Evolutionary conservation across 1,140 invertebrate genomes (phyloP), one percentile per base, ranked within the genome.

Genomic region (Diachasma alloeum): DNA sequence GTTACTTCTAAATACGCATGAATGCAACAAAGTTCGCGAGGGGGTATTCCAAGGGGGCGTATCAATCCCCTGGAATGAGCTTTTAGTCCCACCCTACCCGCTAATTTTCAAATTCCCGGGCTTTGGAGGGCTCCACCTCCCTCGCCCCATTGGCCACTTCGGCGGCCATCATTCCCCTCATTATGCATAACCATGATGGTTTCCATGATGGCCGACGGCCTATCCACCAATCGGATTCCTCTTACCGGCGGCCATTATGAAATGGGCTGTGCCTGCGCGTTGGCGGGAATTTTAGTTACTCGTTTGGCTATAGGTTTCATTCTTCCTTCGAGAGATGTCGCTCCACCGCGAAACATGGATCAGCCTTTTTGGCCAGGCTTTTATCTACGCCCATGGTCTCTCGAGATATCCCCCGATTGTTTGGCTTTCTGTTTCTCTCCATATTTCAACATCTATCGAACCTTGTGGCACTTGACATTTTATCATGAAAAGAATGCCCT

Each of bases 181-280:
- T 87, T 88, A 84, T 82, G 85, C 82, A 86, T 86, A 68, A 86
- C 80, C 82, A 84, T 87, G 82, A 44, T 71, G 84, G 84, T 82
- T 86, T 87, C 83, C 86, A 87, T 83, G 82, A 90, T 90, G 89
- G 89, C 89, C 82, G 84, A 82, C 83, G 22, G 3, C 0, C 22
- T 19, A 11, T 48, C 78, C 59, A 76, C 89, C 89, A 90, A 90
- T 90, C 83, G 69, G 76, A 42, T 78, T 24, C 5, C 11, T 36
- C 39, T 53, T 3, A 19, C 3, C 26, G 77, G 84, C 85, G 81
- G 87, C 87, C 87, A 88, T 89, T 70, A 79, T 79, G 77, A 82
- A 84, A 74, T 79, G 70, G 79, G 78, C 77, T 72, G 79, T 36
- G 79, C 68, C 82, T 82, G 87, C 85, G 71, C 85, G 83, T 87